Evolutionary conservation across 2,888 invertebrate genomes (phyloP), one percentile per base, ranked within the genome.

Genomic region (Drosophila melanosoma): DNA sequence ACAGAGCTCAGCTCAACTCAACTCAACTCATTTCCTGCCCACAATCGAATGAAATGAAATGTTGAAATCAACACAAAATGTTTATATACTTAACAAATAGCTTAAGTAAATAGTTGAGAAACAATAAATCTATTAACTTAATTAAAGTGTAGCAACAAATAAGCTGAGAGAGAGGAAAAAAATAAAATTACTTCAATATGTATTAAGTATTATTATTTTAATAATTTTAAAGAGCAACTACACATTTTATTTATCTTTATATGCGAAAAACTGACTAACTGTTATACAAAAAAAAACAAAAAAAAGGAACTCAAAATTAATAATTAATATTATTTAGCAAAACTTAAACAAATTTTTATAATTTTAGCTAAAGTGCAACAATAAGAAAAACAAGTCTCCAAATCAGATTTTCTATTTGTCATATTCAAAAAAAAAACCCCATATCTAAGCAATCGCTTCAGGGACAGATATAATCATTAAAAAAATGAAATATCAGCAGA

Each of bases 21-120:
- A 33, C 36, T 36, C 36, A 26, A 65, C 76, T 84, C 85, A 82
- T 85, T 82, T 82, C 81, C 83, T 87, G 83, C 83, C 83, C 83
- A 88, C 83, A 79, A 86, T 74, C 58, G 69, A 81, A 81, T 45
- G 11, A 69, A 81, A 81, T 45, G 11, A 69, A 78, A 83, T 81
- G 72, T 86, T 74, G 72, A 84, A 86, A 81, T 70, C 71, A 45
- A 80, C 65, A 69, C 60, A 67, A 51, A 62, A 56, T 49, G 66
- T 71, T 32, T 66, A 60, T 48, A 58, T 36, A 66, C n/a, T 26
- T 56, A 12, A 49, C 48, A 49, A 56, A 66, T 52, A 26, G 35
- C 40, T 15, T 29, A 56, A 67, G 51, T 61, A 74, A 51, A 64
- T 51, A 48, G 53, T 26, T 76, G 42, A 12, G 33, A 40, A 38